phyloP scores from a whole-genome alignment of 2,797 vertebrate species.

The Myotis pilosus region DNA sequence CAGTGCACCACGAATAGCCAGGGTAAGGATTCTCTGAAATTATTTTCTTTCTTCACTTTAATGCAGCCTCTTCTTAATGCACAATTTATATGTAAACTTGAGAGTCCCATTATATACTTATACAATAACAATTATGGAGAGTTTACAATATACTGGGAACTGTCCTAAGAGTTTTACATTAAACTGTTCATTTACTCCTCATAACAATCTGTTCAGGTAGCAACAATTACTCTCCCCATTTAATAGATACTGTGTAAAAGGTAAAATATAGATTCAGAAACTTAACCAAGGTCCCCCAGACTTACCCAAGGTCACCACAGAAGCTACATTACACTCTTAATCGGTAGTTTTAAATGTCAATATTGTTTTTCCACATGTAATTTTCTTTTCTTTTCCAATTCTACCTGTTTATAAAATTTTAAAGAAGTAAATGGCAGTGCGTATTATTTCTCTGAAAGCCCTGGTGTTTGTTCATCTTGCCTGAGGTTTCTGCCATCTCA shows the following conservation, averaged over 20 bases:
- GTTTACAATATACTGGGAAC: background rate
- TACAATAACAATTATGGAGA: conserved; percentile 18
- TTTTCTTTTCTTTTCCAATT: conserved; percentile 10
- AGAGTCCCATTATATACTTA: conserved; percentile 22
- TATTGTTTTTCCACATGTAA: background rate
- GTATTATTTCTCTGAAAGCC: background rate
- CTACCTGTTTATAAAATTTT: background rate
- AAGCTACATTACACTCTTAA: background rate
- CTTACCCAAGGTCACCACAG: background rate
- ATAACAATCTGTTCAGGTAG: background rate
- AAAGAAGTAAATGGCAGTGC: background rate
- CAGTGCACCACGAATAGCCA: background rate
- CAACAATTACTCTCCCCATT: background rate
- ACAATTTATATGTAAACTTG: background rate
- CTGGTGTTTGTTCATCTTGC: background rate
- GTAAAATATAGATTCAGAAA: background rate
- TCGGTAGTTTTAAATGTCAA: background rate
- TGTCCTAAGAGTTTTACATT: background rate
- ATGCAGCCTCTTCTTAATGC: background rate
- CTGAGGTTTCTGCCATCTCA: background rate
- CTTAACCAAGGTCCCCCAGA: background rate
- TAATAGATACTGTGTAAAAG: background rate
- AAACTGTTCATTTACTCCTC: conserved; percentile 14
- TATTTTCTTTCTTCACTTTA: conserved; percentile 34
- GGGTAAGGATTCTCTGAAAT: background rate